A percentile compares a stretch with the other conserved stretches of the same genome.
These are phyloP conservation scores for Dendroctonus valens DNA, from an alignment of 1,140 invertebrate species.

Conservation along the genomic window DNA sequence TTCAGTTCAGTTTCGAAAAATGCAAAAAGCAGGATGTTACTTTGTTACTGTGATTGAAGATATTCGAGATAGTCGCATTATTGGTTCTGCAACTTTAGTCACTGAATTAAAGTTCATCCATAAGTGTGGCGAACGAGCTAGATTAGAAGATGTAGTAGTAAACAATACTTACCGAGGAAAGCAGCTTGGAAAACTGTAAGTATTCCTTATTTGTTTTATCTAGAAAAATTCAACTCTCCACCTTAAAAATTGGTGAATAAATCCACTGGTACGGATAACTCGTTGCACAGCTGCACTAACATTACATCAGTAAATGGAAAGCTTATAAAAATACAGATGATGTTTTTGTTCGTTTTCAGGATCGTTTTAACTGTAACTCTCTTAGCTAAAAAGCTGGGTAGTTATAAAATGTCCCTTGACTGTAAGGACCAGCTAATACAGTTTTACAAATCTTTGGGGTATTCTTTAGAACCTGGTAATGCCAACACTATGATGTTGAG, in stretches of 20 bases:
- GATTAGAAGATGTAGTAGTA: conserved; percentile 96
- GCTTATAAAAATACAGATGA: too few species aligned
- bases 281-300: too few species aligned
- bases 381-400: conserved; percentile 75
- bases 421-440: conserved; percentile 88
- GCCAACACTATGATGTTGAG: conserved; percentile 83
- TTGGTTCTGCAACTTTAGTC: conserved; percentile 80
- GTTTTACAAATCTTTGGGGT: conserved; percentile 91
- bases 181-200: conserved; percentile 90
- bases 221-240: background rate
- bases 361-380: conserved; percentile 78
- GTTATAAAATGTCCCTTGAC: conserved; percentile 95
- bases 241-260: too few species aligned
- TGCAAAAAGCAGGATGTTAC: conserved; percentile 79
- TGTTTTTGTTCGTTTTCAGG: conserved; percentile 53
- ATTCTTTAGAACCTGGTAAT: conserved; percentile 79
- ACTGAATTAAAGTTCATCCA: conserved; percentile 94
- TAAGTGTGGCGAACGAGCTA: conserved; percentile 74
- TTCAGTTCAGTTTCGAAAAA: conserved; percentile 77
- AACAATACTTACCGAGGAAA: conserved; percentile 86
- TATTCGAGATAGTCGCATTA: conserved; percentile 67
- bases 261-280: too few species aligned
- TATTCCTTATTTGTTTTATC: conserved; percentile 33
- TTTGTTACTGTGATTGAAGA: conserved; percentile 95
- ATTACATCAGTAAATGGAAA: too few species aligned